phyloP scores from a whole-genome alignment of 2,888 invertebrate genomes.

The Pasiphila rectangulata region DNA sequence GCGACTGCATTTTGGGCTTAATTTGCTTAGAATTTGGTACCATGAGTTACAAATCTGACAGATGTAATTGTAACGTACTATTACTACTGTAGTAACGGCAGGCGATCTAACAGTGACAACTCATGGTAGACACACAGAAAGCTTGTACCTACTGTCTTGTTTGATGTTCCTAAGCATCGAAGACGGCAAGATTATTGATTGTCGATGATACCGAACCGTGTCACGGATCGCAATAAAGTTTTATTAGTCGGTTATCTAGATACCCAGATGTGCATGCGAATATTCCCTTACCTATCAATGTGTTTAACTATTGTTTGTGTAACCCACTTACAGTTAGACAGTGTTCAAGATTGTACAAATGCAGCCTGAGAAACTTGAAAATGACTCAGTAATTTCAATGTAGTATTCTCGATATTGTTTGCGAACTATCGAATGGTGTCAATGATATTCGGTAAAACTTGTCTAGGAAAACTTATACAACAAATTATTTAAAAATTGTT shows the following conservation, averaged over 20 bases:
- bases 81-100: too few species aligned
- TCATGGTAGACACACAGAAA: conserved; percentile 12
- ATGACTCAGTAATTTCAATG: conserved; percentile 1
- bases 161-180: conserved; percentile 11
- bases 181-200: conserved; percentile 42
- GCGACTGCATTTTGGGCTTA: too few species aligned
- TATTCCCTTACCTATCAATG: conserved; percentile 36
- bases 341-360: conserved; percentile 4
- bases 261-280: conserved; percentile 38
- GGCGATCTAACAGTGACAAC: too few species aligned
- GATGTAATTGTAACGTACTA: too few species aligned
- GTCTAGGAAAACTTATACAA: too few species aligned
- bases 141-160: conserved; percentile 14
- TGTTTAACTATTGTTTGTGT: conserved; percentile 35
- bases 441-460: not conserved
- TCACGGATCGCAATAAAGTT: conserved; percentile 57
- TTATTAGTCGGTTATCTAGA: conserved; percentile 58
- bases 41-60: too few species aligned
- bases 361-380: conserved; percentile 1
- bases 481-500: too few species aligned
- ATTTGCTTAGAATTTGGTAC: too few species aligned
- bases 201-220: conserved; percentile 49
- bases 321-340: conserved; percentile 29
- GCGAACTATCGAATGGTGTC: conserved; percentile 3
- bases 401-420: conserved; percentile 1